These are phyloP conservation scores for Erebia ligea DNA, from an alignment of 2,888 invertebrate species.

Conservation along the genomic window DNA sequence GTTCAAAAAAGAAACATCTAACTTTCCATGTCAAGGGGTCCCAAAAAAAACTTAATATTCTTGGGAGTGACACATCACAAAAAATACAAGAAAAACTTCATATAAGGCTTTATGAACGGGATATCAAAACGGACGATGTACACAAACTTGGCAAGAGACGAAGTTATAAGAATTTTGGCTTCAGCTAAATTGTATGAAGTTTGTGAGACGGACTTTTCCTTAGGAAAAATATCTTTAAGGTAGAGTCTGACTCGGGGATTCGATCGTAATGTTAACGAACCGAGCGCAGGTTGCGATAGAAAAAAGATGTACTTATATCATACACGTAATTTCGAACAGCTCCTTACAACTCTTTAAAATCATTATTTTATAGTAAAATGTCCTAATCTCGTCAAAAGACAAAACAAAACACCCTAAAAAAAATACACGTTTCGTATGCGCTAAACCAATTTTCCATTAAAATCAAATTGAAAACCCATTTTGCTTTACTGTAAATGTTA, in stretches of 20 bases:
- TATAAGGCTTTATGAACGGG: slow-evolving; percentile 49
- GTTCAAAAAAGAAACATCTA: slow-evolving; percentile 18
- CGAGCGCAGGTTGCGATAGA: not conserved
- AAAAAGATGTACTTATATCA: no score
- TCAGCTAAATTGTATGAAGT: slow-evolving; percentile 55
- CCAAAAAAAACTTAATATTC: slow-evolving; percentile 35
- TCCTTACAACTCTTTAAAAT: no score
- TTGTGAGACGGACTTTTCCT: slow-evolving; percentile 36
- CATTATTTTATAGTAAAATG: no score
- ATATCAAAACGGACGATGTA: slow-evolving; percentile 60
- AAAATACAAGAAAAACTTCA: slow-evolving; percentile 57
- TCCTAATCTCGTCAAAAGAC: no score
- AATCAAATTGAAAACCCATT: no score
- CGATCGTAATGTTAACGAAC: not conserved
- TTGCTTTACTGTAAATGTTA: no score
- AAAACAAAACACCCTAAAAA: no score
- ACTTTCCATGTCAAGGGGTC: slow-evolving; percentile 19
- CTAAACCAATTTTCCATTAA: no score
- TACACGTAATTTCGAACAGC: no score
- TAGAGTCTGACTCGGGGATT: not conserved
- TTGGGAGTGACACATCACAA: slow-evolving; percentile 46
- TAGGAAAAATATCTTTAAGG: slow-evolving; percentile 2
- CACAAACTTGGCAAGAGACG: slow-evolving; percentile 46
- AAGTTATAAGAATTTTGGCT: slow-evolving; percentile 51
- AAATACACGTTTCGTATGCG: no score